Percentiles rank a stretch among this genome's conserved stretches.
These are phyloP conservation scores for Chiloscyllium plagiosum DNA, from an alignment of 2,113 vertebrate genomes.

Conservation along the genomic window DNA sequence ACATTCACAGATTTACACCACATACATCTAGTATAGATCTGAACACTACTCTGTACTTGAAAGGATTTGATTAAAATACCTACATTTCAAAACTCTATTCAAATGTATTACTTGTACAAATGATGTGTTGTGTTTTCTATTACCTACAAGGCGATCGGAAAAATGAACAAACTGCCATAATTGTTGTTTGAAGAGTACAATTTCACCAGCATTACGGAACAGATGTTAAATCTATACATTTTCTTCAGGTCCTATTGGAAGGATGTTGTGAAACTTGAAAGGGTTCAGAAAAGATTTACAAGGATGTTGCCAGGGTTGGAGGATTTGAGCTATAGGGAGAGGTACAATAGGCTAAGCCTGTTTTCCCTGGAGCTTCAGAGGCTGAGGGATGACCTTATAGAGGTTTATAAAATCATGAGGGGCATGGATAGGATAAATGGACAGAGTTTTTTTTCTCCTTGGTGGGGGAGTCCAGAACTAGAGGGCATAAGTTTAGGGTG, in stretches of 20 bases:
- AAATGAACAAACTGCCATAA: not conserved
- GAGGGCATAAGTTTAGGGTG: too few species aligned
- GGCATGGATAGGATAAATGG: too few species aligned
- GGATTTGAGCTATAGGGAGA: too few species aligned
- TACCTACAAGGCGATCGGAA: not conserved
- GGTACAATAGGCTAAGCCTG: too few species aligned
- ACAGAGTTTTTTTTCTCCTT: too few species aligned
- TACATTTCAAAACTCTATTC: not conserved
- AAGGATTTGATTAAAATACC: not conserved
- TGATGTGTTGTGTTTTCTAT: not conserved
- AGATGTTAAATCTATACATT: not conserved
- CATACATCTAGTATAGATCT: not conserved
- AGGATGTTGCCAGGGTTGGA: too few species aligned
- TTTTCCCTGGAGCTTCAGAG: too few species aligned
- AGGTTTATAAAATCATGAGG: too few species aligned
- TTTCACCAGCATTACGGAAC: not conserved
- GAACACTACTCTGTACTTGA: not conserved
- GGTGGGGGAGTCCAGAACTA: too few species aligned
- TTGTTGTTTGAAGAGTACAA: not conserved
- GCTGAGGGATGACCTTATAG: too few species aligned
- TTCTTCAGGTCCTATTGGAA: not conserved
- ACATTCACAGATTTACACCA: not conserved
- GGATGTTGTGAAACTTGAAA: not conserved
- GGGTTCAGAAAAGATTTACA: too few species aligned
- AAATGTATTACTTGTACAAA: not conserved